phyloP scores from a whole-genome alignment of 2,113 vertebrate species.

The Burhinus bistriatus region DNA sequence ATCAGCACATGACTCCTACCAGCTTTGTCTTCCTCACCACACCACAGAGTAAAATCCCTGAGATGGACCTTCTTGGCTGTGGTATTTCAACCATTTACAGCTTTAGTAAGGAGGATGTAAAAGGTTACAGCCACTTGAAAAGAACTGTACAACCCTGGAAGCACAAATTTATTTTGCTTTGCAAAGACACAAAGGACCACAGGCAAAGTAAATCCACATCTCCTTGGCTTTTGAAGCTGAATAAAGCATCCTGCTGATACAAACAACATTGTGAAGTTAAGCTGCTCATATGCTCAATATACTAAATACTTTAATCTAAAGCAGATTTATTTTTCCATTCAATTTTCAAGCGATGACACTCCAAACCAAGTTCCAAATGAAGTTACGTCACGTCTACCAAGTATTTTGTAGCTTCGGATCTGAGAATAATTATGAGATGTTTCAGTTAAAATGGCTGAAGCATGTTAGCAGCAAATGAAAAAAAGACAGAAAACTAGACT shows the following conservation, averaged over 20 bases:
- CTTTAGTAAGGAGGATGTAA: background rate
- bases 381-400: background rate
- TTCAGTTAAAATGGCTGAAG: background rate
- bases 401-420: background rate
- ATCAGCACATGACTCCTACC: background rate
- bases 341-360: slow-evolving; percentile 23
- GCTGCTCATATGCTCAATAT: slow-evolving; percentile 15
- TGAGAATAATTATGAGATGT: background rate
- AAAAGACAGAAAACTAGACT: background rate
- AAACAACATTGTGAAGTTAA: slow-evolving; percentile 34
- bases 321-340: slow-evolving; percentile 52
- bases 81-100: background rate
- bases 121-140: background rate
- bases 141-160: background rate
- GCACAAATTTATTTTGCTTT: background rate
- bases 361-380: background rate
- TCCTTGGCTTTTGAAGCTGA: slow-evolving; percentile 21
- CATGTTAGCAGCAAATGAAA: background rate
- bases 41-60: background rate
- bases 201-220: slow-evolving; percentile 3
- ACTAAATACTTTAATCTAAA: slow-evolving; percentile 53
- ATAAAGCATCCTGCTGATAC: slow-evolving; percentile 45
- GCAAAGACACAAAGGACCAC: background rate
- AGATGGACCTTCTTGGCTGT: background rate
- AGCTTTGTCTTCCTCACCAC: background rate